Conservation (phyloP, 2,797 vertebrate genomes). For the Myripristis jacobus region DNA sequence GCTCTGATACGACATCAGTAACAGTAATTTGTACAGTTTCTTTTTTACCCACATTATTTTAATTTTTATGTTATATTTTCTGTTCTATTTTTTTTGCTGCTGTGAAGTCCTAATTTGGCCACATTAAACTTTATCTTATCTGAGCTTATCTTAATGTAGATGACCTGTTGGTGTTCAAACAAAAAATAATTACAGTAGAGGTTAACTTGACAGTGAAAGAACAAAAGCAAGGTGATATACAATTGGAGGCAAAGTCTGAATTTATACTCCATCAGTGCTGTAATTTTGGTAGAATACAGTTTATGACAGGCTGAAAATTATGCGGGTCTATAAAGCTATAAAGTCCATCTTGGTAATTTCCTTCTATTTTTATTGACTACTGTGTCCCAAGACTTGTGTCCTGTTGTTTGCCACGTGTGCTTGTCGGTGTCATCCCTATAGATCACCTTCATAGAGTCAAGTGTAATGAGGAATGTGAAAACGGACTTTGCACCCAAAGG, state of each 20-base stretch:
- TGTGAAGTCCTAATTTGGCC: neutral
- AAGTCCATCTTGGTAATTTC: neutral
- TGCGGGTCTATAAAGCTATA: neutral
- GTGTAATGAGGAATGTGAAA: constrained; percentile 71
- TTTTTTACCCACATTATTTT: too few relatives aligned
- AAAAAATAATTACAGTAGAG: constrained; percentile 47
- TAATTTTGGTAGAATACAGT: neutral
- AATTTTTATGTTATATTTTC: neutral
- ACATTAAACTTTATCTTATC: constrained; percentile 36
- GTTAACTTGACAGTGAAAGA: constrained; percentile 32
- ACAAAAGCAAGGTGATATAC: neutral
- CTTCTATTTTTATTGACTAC: constrained; percentile 26
- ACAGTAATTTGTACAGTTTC: too few relatives aligned
- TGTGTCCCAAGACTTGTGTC: constrained; percentile 6
- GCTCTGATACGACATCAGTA: too few relatives aligned
- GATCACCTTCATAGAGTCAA: constrained; percentile 32
- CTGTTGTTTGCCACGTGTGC: constrained; percentile 5
- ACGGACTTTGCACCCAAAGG: constrained; percentile 80
- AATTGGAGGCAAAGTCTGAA: constrained; percentile 2
- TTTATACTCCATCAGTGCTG: neutral
- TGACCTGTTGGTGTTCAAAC: constrained; percentile 30
- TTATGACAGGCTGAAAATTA: neutral
- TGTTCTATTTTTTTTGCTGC: neutral
- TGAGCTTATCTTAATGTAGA: constrained; percentile 37
- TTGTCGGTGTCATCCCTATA: constrained; percentile 21